phyloP scores from a whole-genome alignment of 2,797 vertebrate genomes.

The Dendrocincla tyrannina region DNA sequence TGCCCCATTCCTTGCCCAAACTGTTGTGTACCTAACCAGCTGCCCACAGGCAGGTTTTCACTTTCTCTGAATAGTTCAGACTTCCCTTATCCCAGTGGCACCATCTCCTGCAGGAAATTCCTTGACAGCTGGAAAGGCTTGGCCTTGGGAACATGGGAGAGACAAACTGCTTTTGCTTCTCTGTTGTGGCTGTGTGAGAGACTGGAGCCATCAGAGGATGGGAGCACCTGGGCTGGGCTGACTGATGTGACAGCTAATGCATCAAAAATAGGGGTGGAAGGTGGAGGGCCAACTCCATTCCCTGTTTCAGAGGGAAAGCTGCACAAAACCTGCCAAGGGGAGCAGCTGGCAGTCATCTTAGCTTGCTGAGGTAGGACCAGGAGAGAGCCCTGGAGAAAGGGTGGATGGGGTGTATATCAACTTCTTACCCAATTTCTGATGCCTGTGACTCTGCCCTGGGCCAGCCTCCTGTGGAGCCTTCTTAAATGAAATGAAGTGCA shows the following conservation, averaged over 20 bases:
- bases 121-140: not conserved
- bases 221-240: not conserved
- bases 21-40: not conserved
- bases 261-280: not conserved
- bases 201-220: not conserved
- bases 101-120: not conserved
- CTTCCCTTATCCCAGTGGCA: not conserved
- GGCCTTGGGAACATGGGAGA: not conserved
- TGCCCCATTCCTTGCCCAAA: not conserved
- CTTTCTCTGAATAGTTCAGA: not conserved
- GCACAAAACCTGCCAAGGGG: not conserved
- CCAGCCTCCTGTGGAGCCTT: not conserved
- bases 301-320: not conserved
- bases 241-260: not conserved
- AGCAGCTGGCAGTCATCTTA: conserved; percentile 13
- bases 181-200: not conserved
- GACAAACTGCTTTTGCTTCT: not conserved
- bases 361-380: not conserved
- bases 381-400: not conserved
- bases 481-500: not conserved
- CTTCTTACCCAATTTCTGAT: not conserved
- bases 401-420: not conserved
- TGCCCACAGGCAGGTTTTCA: not conserved
- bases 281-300: not conserved
- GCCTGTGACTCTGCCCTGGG: not conserved